These are phyloP conservation scores for Macquaria ambigua DNA, from an alignment of 2,113 vertebrate genomes.

Conservation along the genomic window DNA sequence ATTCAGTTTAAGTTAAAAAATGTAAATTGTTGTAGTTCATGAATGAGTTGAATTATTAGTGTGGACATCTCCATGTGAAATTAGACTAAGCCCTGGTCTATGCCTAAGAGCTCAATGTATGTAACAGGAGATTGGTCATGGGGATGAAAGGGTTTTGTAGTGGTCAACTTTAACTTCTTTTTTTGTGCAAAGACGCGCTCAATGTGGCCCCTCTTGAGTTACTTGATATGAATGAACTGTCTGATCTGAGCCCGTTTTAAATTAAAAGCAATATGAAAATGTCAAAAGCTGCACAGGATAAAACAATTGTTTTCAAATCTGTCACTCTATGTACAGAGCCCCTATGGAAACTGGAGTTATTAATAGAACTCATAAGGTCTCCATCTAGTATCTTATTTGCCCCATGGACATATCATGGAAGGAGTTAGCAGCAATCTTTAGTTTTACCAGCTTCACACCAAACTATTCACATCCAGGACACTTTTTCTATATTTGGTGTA, in stretches of 20 bases:
- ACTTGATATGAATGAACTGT: slow-evolving; percentile 51
- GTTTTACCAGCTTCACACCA: slow-evolving; percentile 24
- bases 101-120: slow-evolving; percentile 55
- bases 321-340: slow-evolving; percentile 19
- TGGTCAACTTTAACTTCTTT: slow-evolving; percentile 42
- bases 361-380: slow-evolving; percentile 47
- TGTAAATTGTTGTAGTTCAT: slow-evolving; percentile 11
- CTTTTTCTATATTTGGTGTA: slow-evolving; percentile 21
- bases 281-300: slow-evolving; percentile 27
- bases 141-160: slow-evolving; percentile 62
- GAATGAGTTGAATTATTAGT: slow-evolving; percentile 48
- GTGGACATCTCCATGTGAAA: slow-evolving; percentile 50
- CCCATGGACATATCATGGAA: slow-evolving; percentile 24
- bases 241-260: slow-evolving; percentile 40
- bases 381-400: slow-evolving; percentile 19
- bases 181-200: slow-evolving; percentile 26
- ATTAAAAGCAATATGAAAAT: slow-evolving; percentile 46
- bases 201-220: slow-evolving; percentile 27
- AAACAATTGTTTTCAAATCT: slow-evolving; percentile 50
- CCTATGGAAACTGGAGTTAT: slow-evolving; percentile 46
- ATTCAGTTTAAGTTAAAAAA: slow-evolving; percentile 1
- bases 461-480: slow-evolving; percentile 3
- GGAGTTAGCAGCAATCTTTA: slow-evolving; percentile 21
- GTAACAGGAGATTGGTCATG: slow-evolving; percentile 60
- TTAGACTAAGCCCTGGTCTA: slow-evolving; percentile 40